These are phyloP conservation scores for Xylophagus ater DNA, from an alignment of 2,888 invertebrate species.

Conservation along the genomic window DNA sequence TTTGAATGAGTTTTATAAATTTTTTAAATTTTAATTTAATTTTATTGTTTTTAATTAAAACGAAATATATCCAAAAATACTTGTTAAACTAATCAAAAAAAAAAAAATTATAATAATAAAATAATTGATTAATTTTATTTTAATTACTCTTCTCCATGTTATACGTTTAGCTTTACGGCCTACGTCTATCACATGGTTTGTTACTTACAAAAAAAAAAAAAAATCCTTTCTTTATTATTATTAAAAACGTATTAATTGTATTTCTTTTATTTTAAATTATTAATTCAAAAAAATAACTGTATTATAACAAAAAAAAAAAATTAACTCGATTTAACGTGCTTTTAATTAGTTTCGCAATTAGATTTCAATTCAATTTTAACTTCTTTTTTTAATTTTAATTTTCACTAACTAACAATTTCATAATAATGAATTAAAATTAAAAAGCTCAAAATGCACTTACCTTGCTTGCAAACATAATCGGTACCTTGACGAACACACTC, in stretches of 20 bases:
- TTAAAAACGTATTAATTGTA: neutral
- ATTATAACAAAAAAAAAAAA: neutral
- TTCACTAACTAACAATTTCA: too few species aligned
- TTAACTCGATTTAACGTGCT: constrained; percentile 31
- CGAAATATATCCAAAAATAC: too few species aligned
- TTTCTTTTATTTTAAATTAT: neutral
- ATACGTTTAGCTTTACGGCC: constrained; percentile 16
- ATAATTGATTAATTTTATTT: constrained; percentile 6
- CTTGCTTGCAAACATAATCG: constrained; percentile 52
- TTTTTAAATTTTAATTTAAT: too few species aligned
- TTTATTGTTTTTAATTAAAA: too few species aligned
- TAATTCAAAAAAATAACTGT: neutral
- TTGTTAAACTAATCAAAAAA: too few species aligned
- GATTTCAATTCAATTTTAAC: too few species aligned
- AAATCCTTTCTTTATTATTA: neutral
- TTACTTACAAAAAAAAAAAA: too few species aligned
- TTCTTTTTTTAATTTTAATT: too few species aligned
- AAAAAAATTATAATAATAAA: constrained; percentile 9
- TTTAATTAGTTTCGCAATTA: too few species aligned
- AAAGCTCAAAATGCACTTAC: constrained; percentile 35
- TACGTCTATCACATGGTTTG: constrained; percentile 17
- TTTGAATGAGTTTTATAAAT: too few species aligned
- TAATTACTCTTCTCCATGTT: constrained; percentile 8
- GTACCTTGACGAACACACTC: constrained; percentile 77
- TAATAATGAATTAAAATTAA: too few species aligned